phyloP scores from a whole-genome alignment of 2,113 vertebrate species.

The Phocoena phocoena region DNA sequence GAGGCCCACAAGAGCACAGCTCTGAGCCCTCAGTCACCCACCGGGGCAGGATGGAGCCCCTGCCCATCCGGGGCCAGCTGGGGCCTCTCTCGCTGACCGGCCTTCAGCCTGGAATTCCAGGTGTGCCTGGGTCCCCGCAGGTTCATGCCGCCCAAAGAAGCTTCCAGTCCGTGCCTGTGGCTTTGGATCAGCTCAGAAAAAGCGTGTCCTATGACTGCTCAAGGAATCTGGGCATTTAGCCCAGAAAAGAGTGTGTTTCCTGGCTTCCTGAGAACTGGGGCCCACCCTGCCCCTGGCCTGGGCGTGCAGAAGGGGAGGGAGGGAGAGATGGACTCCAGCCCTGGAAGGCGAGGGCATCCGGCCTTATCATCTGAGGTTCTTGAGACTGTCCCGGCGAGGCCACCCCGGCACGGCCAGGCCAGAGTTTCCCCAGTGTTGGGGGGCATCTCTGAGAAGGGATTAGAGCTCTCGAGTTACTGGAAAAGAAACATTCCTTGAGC shows the following conservation, averaged over 20 bases:
- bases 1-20: not conserved
- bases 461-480: not conserved
- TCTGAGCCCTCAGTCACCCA: not conserved
- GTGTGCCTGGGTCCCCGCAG: slow-evolving; percentile 38
- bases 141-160: slow-evolving; percentile 74
- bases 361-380: not conserved
- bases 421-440: not conserved
- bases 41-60: not conserved
- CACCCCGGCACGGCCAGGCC: rapidly evolving
- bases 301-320: not conserved
- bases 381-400: not conserved
- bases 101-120: not conserved
- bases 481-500: not conserved
- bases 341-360: not conserved
- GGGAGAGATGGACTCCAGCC: not conserved
- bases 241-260: slow-evolving; percentile 86
- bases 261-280: slow-evolving; percentile 80
- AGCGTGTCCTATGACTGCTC: slow-evolving; percentile 86
- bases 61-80: not conserved
- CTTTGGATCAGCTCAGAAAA: slow-evolving; percentile 80
- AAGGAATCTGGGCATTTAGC: slow-evolving; percentile 88
- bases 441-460: not conserved
- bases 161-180: slow-evolving; percentile 81
- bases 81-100: not conserved
- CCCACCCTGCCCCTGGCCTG: slow-evolving; percentile 80